These are phyloP conservation scores for Cinclus cinclus DNA, from an alignment of 2,113 vertebrate species.

Conservation along the genomic window DNA sequence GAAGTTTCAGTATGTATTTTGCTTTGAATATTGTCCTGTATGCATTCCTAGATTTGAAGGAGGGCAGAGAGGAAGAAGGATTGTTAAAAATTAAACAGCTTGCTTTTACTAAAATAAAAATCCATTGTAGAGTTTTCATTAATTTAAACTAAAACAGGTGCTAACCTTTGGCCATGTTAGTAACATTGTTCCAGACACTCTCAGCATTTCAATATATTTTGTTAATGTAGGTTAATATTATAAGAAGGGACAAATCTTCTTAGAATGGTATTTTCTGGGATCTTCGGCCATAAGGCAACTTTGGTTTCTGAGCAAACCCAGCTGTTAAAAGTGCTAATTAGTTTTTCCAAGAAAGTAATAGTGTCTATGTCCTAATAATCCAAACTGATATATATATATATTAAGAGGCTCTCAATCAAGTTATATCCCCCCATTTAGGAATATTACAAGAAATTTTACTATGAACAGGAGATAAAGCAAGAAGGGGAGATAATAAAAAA, in stretches of 20 bases:
- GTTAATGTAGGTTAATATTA: not conserved
- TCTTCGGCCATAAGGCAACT: not conserved
- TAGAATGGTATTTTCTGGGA: not conserved
- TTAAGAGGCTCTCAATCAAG: not conserved
- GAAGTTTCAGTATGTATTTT: not conserved
- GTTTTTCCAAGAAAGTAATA: not conserved
- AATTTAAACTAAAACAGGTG: not conserved
- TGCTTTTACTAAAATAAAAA: slow-evolving; percentile 13
- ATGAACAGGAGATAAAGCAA: not conserved
- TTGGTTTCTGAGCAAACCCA: not conserved
- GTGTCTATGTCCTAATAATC: not conserved
- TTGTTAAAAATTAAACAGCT: slow-evolving; percentile 18
- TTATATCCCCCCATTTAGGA: not conserved
- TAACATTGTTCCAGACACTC: not conserved
- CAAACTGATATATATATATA: not conserved
- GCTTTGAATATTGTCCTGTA: not conserved
- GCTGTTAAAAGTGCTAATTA: not conserved
- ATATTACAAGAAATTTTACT: not conserved
- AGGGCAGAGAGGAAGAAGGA: not conserved
- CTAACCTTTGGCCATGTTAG: not conserved
- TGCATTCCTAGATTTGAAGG: not conserved
- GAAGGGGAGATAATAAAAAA: not conserved
- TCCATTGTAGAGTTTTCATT: not conserved
- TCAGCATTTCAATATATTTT: not conserved
- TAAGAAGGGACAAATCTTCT: not conserved